A percentile compares a stretch with the other conserved stretches of the same genome.
phyloP scores from a whole-genome alignment of 1,140 invertebrate genomes.

The Himalopsyche phryganea region DNA sequence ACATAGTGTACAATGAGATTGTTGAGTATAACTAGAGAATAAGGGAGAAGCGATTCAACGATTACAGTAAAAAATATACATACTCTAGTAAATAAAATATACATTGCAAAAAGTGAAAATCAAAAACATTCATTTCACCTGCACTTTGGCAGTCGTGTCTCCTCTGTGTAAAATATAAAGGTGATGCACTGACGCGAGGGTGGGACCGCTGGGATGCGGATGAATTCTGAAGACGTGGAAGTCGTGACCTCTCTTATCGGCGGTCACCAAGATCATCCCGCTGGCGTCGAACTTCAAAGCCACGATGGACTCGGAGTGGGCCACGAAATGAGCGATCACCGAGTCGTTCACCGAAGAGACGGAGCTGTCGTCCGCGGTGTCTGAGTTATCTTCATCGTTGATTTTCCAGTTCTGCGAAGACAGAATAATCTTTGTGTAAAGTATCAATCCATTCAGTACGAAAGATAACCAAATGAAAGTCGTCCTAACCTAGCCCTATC shows the following conservation, averaged over 20 bases:
- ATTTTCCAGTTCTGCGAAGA: too few relatives aligned
- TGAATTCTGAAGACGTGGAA: slow-evolving; percentile 95
- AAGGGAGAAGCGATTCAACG: too few relatives aligned
- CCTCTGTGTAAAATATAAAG: slow-evolving; percentile 91
- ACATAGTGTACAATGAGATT: too few relatives aligned
- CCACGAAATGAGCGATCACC: slow-evolving; percentile 90
- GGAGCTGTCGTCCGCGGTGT: slow-evolving; percentile 44
- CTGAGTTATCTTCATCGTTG: slow-evolving; percentile 53
- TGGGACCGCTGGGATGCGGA: slow-evolving; percentile 85
- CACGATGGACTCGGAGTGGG: slow-evolving; percentile 88
- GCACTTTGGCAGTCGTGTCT: slow-evolving; percentile 78
- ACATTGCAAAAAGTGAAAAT: background rate
- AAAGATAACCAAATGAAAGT: too few relatives aligned
- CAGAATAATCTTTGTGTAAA: too few relatives aligned
- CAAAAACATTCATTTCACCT: slow-evolving; percentile 42
- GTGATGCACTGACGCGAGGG: slow-evolving; percentile 90
- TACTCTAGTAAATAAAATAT: too few relatives aligned
- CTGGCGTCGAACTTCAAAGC: slow-evolving; percentile 89
- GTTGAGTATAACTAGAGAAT: too few relatives aligned
- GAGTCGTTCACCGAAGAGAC: slow-evolving; percentile 54
- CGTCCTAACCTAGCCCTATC: too few relatives aligned
- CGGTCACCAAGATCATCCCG: slow-evolving; percentile 87
- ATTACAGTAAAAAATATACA: too few relatives aligned
- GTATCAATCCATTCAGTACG: too few relatives aligned
- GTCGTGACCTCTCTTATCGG: slow-evolving; percentile 90